Evolutionary conservation across 1,140 invertebrate species (phyloP), one percentile per base, ranked within the genome.

Genomic region (Drosophila pseudoobscura): DNA sequence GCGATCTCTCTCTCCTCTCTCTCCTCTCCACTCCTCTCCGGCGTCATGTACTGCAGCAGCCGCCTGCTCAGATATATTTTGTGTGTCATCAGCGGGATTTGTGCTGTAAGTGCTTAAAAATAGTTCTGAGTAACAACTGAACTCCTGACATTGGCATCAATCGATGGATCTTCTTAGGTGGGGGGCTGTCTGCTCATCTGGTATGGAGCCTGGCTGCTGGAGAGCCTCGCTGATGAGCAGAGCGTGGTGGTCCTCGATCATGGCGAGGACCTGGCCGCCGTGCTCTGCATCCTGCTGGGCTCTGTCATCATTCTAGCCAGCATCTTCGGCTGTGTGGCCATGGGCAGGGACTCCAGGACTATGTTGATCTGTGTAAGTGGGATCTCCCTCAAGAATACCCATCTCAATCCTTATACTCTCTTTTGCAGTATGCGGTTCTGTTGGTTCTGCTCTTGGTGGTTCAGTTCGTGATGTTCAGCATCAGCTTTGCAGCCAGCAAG

Each of bases 201-300:
- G 89, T 91, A 90, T 43, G 89, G 89, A 47, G 50, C 51, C 53
- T 90, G 89, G 89, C 53, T 91, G 53, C 65, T 85, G 52, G 72
- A 88, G 29, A 89, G 73, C 35, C 55, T 88, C 13, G 44, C 26
- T 13, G 79, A 69, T 22, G 41, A 73, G 20, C 65, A 62, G 43
- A 46, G 6, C 1, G 35, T 44, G n/a, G 51, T 56, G 31, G 60
- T 62, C 0, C 26, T 89, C 22, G 83, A 90, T 39, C 60, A 82
- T 29, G 87, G 80, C 53, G 89, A 91, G 56, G 55, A 73, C 9
- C 26, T 91, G 59, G 82, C 78, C 5, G 75, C 76, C 6, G 51
- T 58, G 3, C 35, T 91, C 1, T 88, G 75, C 54, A 74, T 88
- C n/a, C 61, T 91, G 0, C 49, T 91, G 15, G 89, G 89, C 49